Evolutionary conservation across 2,113 vertebrate genomes (phyloP), one percentile per base, ranked within the genome.

Genomic region (Alosa alosa): DNA sequence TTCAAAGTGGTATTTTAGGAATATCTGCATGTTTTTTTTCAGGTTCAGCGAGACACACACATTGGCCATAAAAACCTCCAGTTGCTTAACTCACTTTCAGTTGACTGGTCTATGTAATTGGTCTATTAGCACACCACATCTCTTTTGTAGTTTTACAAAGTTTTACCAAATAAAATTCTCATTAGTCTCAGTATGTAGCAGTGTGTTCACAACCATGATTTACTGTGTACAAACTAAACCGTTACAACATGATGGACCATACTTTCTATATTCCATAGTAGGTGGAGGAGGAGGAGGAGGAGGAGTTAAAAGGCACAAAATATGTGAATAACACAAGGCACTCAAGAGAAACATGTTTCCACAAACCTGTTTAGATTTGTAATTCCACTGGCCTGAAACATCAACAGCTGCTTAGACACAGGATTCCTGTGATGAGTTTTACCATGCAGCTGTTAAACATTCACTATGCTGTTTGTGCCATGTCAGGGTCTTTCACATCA

Each of bases 311-410:
- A 78, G 72, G 72, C 72, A 78, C 72, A 36, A 36, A 72, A 72
- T 31, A 5, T 78, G 31, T 78, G 72, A 9, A 78, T 15, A 39
- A 39, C 31, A 78, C 72, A 41, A 78, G 72, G 72, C 36, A 39
- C 11, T 36, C 31, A 39, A 22, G 31, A 11, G 72, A 78, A 36
- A 36, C 72, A 78, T 39, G 72, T 78, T 78, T 78, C 72, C 72
- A 78, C 36, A 78, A 78, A 31, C 72, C 72, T 78, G 72, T 78
- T 78, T 78, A 78, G 72, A 78, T 78, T 78, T 78, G 72, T 17
- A 36, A 78, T 78, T 78, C 72, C 72, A 78, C 72, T 41, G 72
- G 72, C 72, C 72, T 78, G 25, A 17, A 31, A 78, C 25, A 39
- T 36, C 31, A 31, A 78, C 72, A 78, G 31, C 3, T 39, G 72